phyloP scores from a whole-genome alignment of 1,140 invertebrate species.

The Choristoneura fumiferana region DNA sequence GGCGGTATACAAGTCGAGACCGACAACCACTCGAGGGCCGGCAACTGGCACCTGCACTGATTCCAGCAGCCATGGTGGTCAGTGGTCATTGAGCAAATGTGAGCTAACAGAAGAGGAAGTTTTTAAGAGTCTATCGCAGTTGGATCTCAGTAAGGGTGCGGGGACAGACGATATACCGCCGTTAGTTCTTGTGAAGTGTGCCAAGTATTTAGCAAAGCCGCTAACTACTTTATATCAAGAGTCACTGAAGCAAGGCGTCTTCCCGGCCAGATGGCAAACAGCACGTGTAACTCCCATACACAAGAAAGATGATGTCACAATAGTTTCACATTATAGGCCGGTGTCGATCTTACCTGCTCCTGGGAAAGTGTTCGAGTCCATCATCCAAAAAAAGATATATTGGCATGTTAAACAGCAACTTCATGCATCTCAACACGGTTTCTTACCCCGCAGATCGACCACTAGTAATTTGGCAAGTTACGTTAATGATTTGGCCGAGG shows the following conservation, averaged over 20 bases:
- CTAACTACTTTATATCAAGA: neutral
- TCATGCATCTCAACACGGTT: conserved; percentile 12
- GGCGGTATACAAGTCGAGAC: neutral
- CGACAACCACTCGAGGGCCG: neutral
- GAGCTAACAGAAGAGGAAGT: neutral
- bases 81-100: neutral
- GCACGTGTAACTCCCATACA: neutral
- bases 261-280: neutral
- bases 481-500: neutral
- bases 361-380: neutral
- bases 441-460: neutral
- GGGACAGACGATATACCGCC: neutral
- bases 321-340: neutral
- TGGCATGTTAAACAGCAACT: neutral
- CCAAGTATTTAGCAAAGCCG: neutral
- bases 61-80: no score
- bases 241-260: neutral
- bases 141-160: neutral
- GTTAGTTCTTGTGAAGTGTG: neutral
- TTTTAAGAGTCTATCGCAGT: neutral
- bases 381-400: neutral
- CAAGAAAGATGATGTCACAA: neutral
- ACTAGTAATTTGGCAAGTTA: neutral
- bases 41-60: neutral
- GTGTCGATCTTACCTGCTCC: neutral